Evolutionary conservation across 2,888 invertebrate genomes (phyloP), one percentile per base, ranked within the genome.

Genomic region (Pseudanteris insignis): DNA sequence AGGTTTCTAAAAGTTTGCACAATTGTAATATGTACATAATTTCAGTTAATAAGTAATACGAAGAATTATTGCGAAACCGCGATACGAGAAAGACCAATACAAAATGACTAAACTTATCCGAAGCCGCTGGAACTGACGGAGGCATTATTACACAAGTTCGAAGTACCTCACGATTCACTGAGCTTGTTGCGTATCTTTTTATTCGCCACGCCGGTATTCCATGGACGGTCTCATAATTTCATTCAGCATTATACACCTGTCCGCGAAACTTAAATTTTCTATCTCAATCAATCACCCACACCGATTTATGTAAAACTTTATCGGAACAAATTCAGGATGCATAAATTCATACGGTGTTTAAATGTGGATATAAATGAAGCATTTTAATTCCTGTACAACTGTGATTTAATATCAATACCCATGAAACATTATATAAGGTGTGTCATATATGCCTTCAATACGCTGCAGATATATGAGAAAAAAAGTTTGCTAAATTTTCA

Each of bases 81-180:
- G 36, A 47, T 65, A 64, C 41, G 33, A 28, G 54, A 38, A 63
- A 63, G 54, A 32, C 63, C 64, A 66, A 65, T 70, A 70, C 67
- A 69, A 73, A 68, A 72, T 74, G 69, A 50, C 58, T 54, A 44
- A 70, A 72, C 70, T 71, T 69, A 69, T 65, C 65, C 54, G 48
- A 55, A 59, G 67, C 64, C 67, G 67, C 68, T 69, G 70, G 60
- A 70, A 71, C 69, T 69, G 71, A 72, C 70, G 70, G 67, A 65
- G 60, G 70, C 70, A 70, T 75, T 75, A 75, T 75, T 75, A 72
- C 71, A 69, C 67, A 72, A 75, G 69, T 75, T 75, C 62, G 67
- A 70, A 72, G 71, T 71, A 71, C 65, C 62, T 61, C 63, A 38
- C 63, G 41, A 41, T 57, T 57, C 63, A 47, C 41, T 36, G 29